Base-by-base conservation (phyloP, 2,113 vertebrate species). In the Quiscalus mexicanus region DNA sequence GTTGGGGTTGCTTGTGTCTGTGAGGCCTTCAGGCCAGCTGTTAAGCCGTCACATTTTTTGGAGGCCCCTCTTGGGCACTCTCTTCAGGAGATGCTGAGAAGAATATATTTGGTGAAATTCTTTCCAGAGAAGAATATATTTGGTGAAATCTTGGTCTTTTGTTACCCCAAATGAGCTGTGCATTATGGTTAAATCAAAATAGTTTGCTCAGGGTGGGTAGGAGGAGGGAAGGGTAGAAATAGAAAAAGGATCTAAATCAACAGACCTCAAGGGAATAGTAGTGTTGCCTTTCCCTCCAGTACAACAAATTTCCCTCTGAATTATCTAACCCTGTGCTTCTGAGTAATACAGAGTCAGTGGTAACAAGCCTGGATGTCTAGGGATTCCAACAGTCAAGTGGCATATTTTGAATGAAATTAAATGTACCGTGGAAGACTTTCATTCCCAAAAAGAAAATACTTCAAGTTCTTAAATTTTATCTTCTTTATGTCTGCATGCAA, bases 111-210 rank as follows among this genome's bases (percentile, higher is more conserved):
- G 19, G 12, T 62, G 52, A 79, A 95, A 35, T 71, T 14, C 42
- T 59, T 87, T 83, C 24, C 41, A 65, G 12, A 28, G 28, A 62
- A 84, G 44, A 77, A 68, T 39, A 28, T 37, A 70, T 37, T 24
- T 70, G 19, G 12, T 62, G 52, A 79, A 95, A 68, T 53, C 20
- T 13, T 37, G 20, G 1, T 4, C 16, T 19, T 90, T 86, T 79
- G 25, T 68, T 89, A 75, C 11, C 33, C 35, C 25, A 50, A 44
- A 88, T 7, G 22, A 85, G 28, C 35, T 50, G 35, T 75, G 50
- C 0, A 0, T 45, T 50, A 18, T 0, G 0, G 67, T n/a, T 42
- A 71, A 75, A 86, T 47, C 62, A 71, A 79, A 79, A 49, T 5
- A 68, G 15, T 71, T 85, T 85, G 28, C 33, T 84, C 2, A 1